Percentiles rank a stretch among this genome's conserved stretches.
Conservation (phyloP, 2,888 invertebrate species). For the Plagiodera versicolora region DNA sequence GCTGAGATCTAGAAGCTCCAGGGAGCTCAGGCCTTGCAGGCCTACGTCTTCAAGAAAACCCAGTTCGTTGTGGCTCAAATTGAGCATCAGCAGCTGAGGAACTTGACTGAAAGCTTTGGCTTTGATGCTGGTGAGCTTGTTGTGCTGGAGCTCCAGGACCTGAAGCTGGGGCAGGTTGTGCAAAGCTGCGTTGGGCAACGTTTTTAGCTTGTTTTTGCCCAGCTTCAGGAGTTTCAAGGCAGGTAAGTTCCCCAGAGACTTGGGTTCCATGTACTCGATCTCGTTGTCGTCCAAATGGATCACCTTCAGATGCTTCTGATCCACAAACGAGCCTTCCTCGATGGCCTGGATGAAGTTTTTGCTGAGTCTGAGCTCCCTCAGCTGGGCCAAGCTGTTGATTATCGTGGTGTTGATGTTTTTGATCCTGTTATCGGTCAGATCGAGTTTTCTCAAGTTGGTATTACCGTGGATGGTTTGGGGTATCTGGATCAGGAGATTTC, state of each 20-base stretch:
- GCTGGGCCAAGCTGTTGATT: conserved; percentile 68
- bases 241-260: conserved; percentile 70
- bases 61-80: conserved; percentile 81
- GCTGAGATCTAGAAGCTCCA: conserved; percentile 85
- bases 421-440: conserved; percentile 78
- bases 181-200: conserved; percentile 76
- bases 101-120: conserved; percentile 75
- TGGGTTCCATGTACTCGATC: conserved; percentile 71
- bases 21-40: conserved; percentile 69
- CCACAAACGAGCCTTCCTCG: conserved; percentile 70
- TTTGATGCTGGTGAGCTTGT: conserved; percentile 72
- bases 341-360: conserved; percentile 74
- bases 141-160: conserved; percentile 78
- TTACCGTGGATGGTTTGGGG: conserved; percentile 72
- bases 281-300: conserved; percentile 83
- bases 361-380: conserved; percentile 72
- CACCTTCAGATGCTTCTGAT: conserved; percentile 69
- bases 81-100: conserved; percentile 77
- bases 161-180: conserved; percentile 73
- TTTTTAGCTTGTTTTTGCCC: conserved; percentile 72
- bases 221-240: conserved; percentile 63
- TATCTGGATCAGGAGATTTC: conserved; percentile 73
- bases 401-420: conserved; percentile 69
- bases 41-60: conserved; percentile 75
- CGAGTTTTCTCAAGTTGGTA: conserved; percentile 69